phyloP scores from a whole-genome alignment of 2,113 vertebrate species.

The Ailurus styani region DNA sequence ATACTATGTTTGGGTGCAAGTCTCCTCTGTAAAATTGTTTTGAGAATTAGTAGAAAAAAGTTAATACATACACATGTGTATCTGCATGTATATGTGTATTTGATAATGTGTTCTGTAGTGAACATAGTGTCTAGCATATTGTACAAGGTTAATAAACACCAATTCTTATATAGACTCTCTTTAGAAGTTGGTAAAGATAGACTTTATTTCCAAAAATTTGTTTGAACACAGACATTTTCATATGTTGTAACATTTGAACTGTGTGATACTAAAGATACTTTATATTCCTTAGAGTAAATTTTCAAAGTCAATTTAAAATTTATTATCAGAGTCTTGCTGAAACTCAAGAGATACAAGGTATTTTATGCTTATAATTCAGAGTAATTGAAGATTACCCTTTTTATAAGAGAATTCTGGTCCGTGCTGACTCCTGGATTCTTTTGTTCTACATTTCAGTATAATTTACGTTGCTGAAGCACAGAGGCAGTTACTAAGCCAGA shows the following conservation, averaged over 20 bases:
- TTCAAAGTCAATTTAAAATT: background rate
- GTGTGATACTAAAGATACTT: background rate
- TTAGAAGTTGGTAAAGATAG: background rate
- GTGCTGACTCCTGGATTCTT: background rate
- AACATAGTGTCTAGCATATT: background rate
- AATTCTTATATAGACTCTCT: background rate
- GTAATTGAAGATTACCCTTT: background rate
- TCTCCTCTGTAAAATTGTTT: background rate
- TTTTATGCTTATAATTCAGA: background rate
- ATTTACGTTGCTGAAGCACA: slow-evolving; percentile 1
- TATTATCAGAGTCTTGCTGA: background rate
- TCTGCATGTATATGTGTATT: background rate
- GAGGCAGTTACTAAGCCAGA: background rate
- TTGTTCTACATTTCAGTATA: background rate
- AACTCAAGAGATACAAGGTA: background rate
- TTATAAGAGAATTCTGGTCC: background rate
- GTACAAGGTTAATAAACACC: background rate
- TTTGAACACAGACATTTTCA: background rate
- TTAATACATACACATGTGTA: background rate
- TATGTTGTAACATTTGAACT: background rate
- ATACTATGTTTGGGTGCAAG: background rate
- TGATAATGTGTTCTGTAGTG: background rate
- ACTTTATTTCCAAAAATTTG: background rate
- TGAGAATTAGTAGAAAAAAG: background rate
- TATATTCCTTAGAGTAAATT: slow-evolving; percentile 1